Conservation (phyloP, 1,140 invertebrate species). For the Zaprionus davidi region DNA sequence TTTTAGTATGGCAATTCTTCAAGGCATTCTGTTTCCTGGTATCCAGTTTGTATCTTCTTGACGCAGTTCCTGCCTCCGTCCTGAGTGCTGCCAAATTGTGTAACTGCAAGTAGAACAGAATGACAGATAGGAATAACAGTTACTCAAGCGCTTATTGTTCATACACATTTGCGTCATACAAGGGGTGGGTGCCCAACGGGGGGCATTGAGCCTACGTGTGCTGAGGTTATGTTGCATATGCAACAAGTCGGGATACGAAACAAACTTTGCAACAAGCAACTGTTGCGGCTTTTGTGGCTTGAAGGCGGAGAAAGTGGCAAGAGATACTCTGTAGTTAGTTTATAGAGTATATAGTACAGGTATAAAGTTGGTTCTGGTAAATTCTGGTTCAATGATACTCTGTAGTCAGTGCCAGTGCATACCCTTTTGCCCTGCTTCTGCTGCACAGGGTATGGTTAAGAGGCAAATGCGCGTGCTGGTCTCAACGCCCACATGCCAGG, state of each 20-base stretch:
- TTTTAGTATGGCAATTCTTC: slow-evolving; percentile 33
- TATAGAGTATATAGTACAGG: too few relatives aligned
- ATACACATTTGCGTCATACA: slow-evolving; percentile 28
- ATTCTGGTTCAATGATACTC: too few relatives aligned
- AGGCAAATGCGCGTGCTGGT: slow-evolving; percentile 63
- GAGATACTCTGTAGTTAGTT: neutral
- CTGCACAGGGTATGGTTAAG: slow-evolving; percentile 52
- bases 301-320: neutral
- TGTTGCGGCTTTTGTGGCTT: slow-evolving; percentile 14
- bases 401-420: neutral
- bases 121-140: slow-evolving; percentile 21
- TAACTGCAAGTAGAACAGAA: slow-evolving; percentile 55
- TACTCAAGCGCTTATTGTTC: slow-evolving; percentile 18
- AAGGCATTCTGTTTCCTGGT: slow-evolving; percentile 29
- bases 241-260: slow-evolving; percentile 39
- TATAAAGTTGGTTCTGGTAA: too few relatives aligned
- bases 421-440: neutral
- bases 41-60: slow-evolving; percentile 21
- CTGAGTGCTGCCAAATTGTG: slow-evolving; percentile 28
- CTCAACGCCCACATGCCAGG: slow-evolving; percentile 65
- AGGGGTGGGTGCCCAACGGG: slow-evolving; percentile 7
- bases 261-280: neutral
- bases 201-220: slow-evolving; percentile 3
- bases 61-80: slow-evolving; percentile 27
- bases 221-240: slow-evolving; percentile 30